Base-by-base conservation (phyloP, 2,113 vertebrate genomes). In the Chrysochloris asiatica region DNA sequence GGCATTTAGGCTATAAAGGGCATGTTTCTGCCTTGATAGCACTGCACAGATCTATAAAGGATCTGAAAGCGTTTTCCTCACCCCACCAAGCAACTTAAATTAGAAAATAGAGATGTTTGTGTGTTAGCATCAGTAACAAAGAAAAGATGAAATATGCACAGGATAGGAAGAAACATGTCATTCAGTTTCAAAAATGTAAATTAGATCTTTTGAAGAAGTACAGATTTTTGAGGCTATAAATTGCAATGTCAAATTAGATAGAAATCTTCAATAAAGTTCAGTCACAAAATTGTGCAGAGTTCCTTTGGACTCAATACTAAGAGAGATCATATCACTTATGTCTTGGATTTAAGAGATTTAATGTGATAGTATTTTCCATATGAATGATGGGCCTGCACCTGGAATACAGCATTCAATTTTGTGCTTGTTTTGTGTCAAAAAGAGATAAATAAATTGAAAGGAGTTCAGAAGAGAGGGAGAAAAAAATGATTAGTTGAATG, bases 211-310 rank as follows among this genome's bases (percentile, higher is more conserved):
- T 96, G 95, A 94, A 95, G 86, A 90, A 65, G 17, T 22, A 88
- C 14, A 93, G 54, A 93, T 95, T 96, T 92, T 91, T 95, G 56
- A 89, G 41, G 48, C n/a, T 56, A 16, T 94, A 96, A 94, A 95
- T 96, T 94, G 90, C 61, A 72, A 69, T 93, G 92, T 94, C 96
- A 96, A 85, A 92, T 95, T 78, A 95, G 92, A 95, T 90, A 94
- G 71, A 94, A 91, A 95, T 95, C 83, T 96, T 94, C 88, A 89
- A 41, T 76, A 76, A 65, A 92, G 14, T 38, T 80, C 63, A 81
- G 90, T 79, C 78, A 54, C 72, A 96, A 86, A 95, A 77, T 33
- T 36, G 45, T 54, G 47, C 71, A 69, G 52, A 30, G 33, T 78
- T 91, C 76, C 82, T 88, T 94, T 95, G 86, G 84, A 87, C 50